Conservation (phyloP, 64 coral and sea anemone species). For the Pocillopora verrucosa region DNA sequence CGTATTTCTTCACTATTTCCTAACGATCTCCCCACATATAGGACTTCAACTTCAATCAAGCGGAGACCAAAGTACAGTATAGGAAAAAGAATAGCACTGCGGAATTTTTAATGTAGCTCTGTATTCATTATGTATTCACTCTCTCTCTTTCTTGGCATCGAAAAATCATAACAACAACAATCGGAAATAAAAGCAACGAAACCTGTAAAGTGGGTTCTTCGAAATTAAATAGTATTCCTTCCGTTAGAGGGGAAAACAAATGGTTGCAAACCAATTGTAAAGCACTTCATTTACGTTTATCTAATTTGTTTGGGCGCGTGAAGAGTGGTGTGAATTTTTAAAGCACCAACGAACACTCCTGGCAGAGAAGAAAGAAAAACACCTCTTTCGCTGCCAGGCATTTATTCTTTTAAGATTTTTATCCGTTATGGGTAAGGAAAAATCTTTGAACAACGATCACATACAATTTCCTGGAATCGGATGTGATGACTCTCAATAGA, state of each 20-base stretch:
- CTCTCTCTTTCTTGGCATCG: background rate
- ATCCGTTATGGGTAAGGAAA: background rate
- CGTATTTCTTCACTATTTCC: too few relatives aligned
- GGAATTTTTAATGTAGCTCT: background rate
- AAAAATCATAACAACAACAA: background rate
- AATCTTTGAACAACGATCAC: background rate
- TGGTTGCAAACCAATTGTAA: background rate
- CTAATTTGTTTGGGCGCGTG: background rate
- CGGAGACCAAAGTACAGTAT: too few relatives aligned
- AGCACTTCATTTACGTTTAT: background rate
- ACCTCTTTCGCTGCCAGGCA: background rate
- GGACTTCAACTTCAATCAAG: too few relatives aligned
- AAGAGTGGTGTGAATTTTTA: background rate
- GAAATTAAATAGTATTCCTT: background rate
- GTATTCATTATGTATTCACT: background rate
- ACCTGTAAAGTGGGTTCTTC: background rate
- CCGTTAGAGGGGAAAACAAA: background rate
- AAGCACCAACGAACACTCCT: background rate
- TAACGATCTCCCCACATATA: too few relatives aligned
- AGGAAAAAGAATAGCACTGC: background rate
- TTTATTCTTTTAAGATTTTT: background rate
- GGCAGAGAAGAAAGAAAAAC: background rate
- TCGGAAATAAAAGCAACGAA: background rate
- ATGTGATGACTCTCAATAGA: background rate
- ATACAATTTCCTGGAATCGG: slow-evolving; percentile 34